Conservation (phyloP, 1,140 invertebrate genomes). For the Elymnias hypermnestra region DNA sequence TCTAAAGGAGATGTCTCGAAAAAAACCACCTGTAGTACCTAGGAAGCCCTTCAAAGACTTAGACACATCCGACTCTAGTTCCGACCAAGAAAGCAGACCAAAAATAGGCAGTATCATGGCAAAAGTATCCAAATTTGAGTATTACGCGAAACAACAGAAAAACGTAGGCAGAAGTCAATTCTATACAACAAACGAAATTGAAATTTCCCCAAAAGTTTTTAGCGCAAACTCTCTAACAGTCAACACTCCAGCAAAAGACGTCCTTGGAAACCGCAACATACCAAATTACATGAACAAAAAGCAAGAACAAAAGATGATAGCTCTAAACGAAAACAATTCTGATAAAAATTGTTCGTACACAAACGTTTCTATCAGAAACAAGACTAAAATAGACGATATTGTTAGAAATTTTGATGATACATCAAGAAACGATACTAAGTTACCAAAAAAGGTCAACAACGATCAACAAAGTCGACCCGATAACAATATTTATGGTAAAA, state of each 20-base stretch:
- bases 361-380: constrained; percentile 62
- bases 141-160: constrained; percentile 76
- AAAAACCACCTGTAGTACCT: constrained; percentile 65
- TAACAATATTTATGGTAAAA: constrained; percentile 54
- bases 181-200: constrained; percentile 52
- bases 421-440: constrained; percentile 26
- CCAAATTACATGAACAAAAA: constrained; percentile 76
- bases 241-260: constrained; percentile 87
- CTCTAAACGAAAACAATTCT: constrained; percentile 62
- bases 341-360: constrained; percentile 64
- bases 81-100: constrained; percentile 53
- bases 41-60: constrained; percentile 60
- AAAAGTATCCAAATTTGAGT: constrained; percentile 79
- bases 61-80: constrained; percentile 54
- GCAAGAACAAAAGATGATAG: constrained; percentile 48
- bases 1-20: constrained; percentile 61
- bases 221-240: constrained; percentile 85
- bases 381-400: constrained; percentile 65
- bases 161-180: constrained; percentile 50
- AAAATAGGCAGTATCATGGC: constrained; percentile 76
- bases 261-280: constrained; percentile 78
- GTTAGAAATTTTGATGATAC: constrained; percentile 64
- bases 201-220: constrained; percentile 86
- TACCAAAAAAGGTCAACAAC: constrained; percentile 59
- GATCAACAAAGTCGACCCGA: constrained; percentile 39